Evolutionary conservation across 2,113 vertebrate species (phyloP), one percentile per base, ranked within the genome.

Genomic region (Gasterosteus nipponicus): DNA sequence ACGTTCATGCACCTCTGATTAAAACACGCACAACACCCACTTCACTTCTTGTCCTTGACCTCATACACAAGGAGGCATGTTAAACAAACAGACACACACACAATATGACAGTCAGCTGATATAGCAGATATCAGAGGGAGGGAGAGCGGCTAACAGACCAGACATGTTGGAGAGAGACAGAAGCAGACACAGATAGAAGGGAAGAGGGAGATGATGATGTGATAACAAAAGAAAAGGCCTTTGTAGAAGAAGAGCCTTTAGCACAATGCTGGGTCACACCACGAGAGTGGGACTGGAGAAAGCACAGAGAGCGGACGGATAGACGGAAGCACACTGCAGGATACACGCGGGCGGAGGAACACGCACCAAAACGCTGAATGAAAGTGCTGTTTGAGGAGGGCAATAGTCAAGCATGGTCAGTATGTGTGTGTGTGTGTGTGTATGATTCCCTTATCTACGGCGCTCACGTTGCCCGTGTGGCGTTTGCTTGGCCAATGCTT

Each of bases 401-500:
- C 84, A 92, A 83, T 69, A 79, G 89, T 89, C 81, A 89, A 90
- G 84, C 84, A 83, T 80, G 78, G 84, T 81, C 69, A 81, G 77
- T 69, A 75, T 49, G 22, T 26, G 22, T 71, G 80, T 85, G 68
- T 83, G 81, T 82, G 82, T 7, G 53, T 29, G 53, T 38, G 35
- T 82, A 80, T 82, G 77, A 87, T 79, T 79, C 57, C 69, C 89
- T 92, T 93, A 94, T 93, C 93, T 89, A 18, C 39, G 64, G 87
- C 85, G 84, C 85, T 92, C 90, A 89, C 87, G 88, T 90, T 86
- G 88, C 87, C 78, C 67, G 65, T 75, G 80, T 85, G 91, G 86
- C 84, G 83, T 92, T 93, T 93, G 87, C 91, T 90, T 93, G 90
- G 84, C 84, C 74, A 44, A 73, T 74, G 83, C 89, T 94, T 93